Percentiles rank a stretch among this genome's conserved stretches.
These are phyloP conservation scores for Phoxinus dragarum DNA, from an alignment of 2,797 vertebrate species.

Conservation along the genomic window DNA sequence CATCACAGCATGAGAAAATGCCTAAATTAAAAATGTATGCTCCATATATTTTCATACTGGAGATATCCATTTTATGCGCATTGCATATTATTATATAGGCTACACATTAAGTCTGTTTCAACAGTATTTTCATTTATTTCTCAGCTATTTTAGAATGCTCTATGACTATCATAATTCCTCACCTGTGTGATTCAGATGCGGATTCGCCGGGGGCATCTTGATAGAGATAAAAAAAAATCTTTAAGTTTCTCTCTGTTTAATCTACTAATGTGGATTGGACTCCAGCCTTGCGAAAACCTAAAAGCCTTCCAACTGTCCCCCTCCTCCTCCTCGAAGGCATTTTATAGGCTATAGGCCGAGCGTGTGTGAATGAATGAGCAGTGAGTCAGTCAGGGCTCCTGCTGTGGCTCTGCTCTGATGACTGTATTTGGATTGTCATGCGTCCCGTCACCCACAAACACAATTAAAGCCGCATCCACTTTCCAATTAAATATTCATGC, in stretches of 20 bases:
- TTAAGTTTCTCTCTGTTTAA: neutral
- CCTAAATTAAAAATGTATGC: neutral
- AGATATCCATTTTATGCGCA: neutral
- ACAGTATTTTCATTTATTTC: neutral
- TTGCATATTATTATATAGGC: neutral
- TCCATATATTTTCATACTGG: neutral
- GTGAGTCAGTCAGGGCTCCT: slow-evolving; percentile 31
- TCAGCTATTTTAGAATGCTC: neutral
- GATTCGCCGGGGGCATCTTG: slow-evolving; percentile 16
- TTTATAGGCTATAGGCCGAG: slow-evolving; percentile 14
- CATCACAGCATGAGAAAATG: neutral
- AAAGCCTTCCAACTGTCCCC: neutral
- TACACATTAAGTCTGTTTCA: neutral
- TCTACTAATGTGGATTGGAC: neutral
- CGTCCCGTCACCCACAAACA: slow-evolving; percentile 34
- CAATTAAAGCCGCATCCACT: slow-evolving; percentile 36
- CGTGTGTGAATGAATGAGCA: slow-evolving; percentile 51
- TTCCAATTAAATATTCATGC: slow-evolving; percentile 57
- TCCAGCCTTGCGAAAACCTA: neutral
- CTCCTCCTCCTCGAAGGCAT: neutral
- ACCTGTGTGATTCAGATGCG: slow-evolving; percentile 7
- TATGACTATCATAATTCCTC: neutral
- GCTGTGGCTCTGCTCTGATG: slow-evolving; percentile 29
- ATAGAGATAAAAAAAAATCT: neutral
- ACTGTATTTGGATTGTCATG: slow-evolving; percentile 24